Conservation (phyloP, 1,140 invertebrate genomes). For the Drosophila bifasciata region DNA sequence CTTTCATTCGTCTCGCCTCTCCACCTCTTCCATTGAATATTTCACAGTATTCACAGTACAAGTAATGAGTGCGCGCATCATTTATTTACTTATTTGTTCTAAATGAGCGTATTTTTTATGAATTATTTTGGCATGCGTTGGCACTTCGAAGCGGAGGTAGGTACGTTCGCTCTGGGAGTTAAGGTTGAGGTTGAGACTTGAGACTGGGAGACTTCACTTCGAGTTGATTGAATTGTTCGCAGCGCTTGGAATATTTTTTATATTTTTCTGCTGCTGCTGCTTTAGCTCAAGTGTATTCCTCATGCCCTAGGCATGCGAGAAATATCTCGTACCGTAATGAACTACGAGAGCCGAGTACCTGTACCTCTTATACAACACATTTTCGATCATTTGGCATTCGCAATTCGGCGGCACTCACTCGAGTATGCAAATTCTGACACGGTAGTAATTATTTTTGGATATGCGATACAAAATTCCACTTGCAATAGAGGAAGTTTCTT, state of each 20-base stretch:
- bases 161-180: no score
- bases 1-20: conserved; percentile 18
- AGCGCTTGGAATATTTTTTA: conserved; percentile 50
- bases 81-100: conserved; percentile 69
- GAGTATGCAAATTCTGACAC: conserved; percentile 40
- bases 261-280: conserved; percentile 20
- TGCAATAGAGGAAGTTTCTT: conserved; percentile 2
- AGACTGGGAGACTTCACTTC: conserved; percentile 20
- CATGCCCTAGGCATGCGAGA: conserved; percentile 29
- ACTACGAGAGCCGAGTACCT: conserved; percentile 6
- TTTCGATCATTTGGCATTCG: no score
- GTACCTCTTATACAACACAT: conserved; percentile 40
- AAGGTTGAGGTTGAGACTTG: conserved; percentile 10
- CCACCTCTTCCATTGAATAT: not conserved
- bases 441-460: conserved; percentile 37
- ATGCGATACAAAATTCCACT: conserved; percentile 36
- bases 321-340: conserved; percentile 5
- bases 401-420: conserved; percentile 13
- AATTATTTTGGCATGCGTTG: conserved; percentile 62
- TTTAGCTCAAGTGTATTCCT: conserved; percentile 33
- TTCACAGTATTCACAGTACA: conserved; percentile 37
- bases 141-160: not conserved
- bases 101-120: conserved; percentile 55
- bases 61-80: conserved; percentile 6
- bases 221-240: conserved; percentile 54